phyloP scores from a whole-genome alignment of 2,113 vertebrate species.

The Petaurus breviceps region DNA sequence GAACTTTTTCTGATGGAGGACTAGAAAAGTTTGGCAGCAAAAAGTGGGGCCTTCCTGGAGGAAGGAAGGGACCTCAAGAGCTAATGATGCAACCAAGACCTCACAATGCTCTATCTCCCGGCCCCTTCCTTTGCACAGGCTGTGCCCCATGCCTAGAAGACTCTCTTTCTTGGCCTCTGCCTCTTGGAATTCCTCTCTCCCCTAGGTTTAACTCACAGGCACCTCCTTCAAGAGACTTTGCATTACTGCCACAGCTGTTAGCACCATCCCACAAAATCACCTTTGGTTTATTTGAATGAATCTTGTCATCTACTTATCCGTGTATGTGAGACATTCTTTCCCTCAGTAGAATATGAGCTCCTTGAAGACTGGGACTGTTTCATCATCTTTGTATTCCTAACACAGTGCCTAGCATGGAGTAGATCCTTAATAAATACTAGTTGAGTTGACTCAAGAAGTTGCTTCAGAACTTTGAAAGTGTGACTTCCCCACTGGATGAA shows the following conservation, averaged over 20 bases:
- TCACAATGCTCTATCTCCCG: not conserved
- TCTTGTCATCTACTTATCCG: not conserved
- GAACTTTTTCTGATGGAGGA: not conserved
- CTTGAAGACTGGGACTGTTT: not conserved
- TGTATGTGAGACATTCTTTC: not conserved
- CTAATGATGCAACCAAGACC: not conserved
- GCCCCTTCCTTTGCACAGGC: slow-evolving; percentile 10
- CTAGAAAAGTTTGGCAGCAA: not conserved
- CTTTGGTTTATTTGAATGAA: not conserved
- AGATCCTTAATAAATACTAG: not conserved
- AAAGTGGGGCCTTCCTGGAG: not conserved
- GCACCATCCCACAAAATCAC: not conserved
- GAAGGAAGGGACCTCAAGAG: not conserved
- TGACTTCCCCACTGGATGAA: not conserved
- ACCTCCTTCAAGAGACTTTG: not conserved
- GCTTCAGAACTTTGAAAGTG: not conserved
- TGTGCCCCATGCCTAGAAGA: not conserved
- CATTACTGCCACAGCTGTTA: not conserved
- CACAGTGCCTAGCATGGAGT: not conserved
- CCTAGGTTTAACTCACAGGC: not conserved
- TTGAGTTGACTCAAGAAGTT: not conserved
- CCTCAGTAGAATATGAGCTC: not conserved
- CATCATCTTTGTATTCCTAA: not conserved
- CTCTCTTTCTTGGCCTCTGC: not conserved
- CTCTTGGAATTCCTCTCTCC: not conserved